A percentile compares a stretch with the other conserved stretches of the same genome.
Conservation (phyloP, 1,140 invertebrate species). For the Parasteatoda tepidariorum region DNA sequence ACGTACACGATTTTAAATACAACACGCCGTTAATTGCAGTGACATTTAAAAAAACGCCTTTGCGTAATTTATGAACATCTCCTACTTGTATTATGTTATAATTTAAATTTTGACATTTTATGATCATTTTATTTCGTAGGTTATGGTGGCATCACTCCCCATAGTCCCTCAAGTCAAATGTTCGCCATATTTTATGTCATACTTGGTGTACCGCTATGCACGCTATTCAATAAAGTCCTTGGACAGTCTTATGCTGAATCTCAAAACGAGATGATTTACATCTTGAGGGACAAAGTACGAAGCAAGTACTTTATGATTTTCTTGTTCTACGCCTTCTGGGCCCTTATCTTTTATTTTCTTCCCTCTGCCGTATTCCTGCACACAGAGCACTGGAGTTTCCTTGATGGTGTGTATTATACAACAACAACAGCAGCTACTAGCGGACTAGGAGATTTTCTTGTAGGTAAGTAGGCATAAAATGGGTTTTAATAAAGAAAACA, state of each 20-base stretch:
- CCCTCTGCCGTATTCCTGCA: slow-evolving; percentile 88
- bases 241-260: slow-evolving; percentile 61
- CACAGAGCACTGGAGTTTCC: slow-evolving; percentile 73
- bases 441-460: background rate
- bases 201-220: slow-evolving; percentile 86
- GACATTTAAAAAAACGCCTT: no score
- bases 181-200: slow-evolving; percentile 87
- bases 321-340: slow-evolving; percentile 78
- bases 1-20: no score
- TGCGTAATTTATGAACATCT: no score
- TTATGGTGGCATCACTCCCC: slow-evolving; percentile 86
- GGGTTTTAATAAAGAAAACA: no score
- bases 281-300: background rate
- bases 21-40: no score
- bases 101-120: no score
- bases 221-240: slow-evolving; percentile 76
- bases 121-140: no score
- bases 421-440: background rate
- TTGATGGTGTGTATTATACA: background rate
- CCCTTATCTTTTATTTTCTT: slow-evolving; percentile 87
- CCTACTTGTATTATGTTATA: no score
- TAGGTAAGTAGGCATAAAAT: background rate
- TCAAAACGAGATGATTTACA: slow-evolving; percentile 20
- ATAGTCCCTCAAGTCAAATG: slow-evolving; percentile 82
- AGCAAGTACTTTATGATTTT: background rate